These are phyloP conservation scores for Capreolus pygargus DNA, from an alignment of 2,113 vertebrate genomes.

Conservation along the genomic window DNA sequence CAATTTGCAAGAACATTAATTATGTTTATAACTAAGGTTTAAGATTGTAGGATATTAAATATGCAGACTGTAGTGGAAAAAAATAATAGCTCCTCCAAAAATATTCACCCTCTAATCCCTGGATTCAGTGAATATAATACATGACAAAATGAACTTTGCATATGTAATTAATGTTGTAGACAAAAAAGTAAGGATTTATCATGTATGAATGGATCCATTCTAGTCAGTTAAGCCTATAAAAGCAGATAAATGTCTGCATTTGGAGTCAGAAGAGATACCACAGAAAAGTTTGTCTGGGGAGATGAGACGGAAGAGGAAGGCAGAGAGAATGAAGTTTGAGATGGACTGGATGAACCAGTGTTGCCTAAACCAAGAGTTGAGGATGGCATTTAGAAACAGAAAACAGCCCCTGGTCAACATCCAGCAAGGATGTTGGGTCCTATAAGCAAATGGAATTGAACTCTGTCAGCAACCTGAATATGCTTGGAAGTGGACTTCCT, in stretches of 20 bases:
- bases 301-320: neutral
- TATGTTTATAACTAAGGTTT: neutral
- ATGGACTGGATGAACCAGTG: fast-evolving
- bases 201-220: neutral
- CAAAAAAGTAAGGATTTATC: neutral
- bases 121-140: neutral
- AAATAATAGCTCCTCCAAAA: neutral
- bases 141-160: neutral
- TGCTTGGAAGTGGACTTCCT: neutral
- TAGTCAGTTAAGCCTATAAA: neutral
- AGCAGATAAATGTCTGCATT: neutral
- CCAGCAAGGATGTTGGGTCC: neutral
- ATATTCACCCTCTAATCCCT: neutral
- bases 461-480: neutral
- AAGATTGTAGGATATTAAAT: neutral
- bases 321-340: neutral
- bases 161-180: neutral
- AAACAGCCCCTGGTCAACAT: neutral
- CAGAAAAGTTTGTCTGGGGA: neutral
- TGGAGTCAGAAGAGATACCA: neutral
- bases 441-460: neutral
- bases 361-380: neutral
- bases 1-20: neutral
- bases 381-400: neutral
- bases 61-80: neutral